Evolutionary conservation across 2,888 invertebrate genomes (phyloP).

Genomic region (Hydriomena furcata): DNA sequence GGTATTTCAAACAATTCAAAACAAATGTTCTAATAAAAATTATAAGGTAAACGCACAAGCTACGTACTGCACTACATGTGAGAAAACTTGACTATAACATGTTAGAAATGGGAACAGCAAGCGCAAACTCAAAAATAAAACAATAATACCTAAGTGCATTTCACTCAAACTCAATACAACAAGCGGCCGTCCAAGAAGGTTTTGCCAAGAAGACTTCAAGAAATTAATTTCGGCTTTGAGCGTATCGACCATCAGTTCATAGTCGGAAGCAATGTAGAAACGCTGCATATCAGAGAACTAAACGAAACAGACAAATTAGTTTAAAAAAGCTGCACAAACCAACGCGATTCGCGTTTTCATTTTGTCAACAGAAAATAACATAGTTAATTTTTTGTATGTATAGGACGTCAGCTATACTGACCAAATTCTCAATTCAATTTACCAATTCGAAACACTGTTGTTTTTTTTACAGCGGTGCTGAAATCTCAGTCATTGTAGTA

Average conservation of each 20-base stretch:
- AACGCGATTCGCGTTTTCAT: slow-evolving; percentile 1
- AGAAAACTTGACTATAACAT: slow-evolving; percentile 17
- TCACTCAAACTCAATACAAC: slow-evolving; percentile 95
- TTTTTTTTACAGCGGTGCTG: too few relatives aligned
- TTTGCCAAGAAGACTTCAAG: slow-evolving; percentile 99
- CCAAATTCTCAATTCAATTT: too few relatives aligned
- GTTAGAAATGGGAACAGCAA: slow-evolving; percentile 43
- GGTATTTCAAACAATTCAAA: neutral
- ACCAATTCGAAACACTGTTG: too few relatives aligned
- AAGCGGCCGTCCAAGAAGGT: slow-evolving; percentile 97
- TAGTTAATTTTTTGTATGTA: too few relatives aligned
- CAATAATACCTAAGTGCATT: slow-evolving; percentile 91
- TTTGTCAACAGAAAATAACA: too few relatives aligned
- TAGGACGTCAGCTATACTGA: too few relatives aligned
- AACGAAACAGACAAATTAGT: slow-evolving; percentile 49
- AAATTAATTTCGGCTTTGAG: slow-evolving; percentile 98
- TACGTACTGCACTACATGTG: slow-evolving; percentile 20
- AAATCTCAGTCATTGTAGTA: too few relatives aligned
- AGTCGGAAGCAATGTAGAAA: slow-evolving; percentile 99
- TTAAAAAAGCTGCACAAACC: slow-evolving; percentile 9
- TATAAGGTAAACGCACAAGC: slow-evolving; percentile 17
- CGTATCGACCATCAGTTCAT: slow-evolving; percentile 98
- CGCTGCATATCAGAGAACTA: slow-evolving; percentile 98
- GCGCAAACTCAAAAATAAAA: slow-evolving; percentile 39
- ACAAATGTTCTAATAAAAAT: slow-evolving; percentile 8